Evolutionary conservation across 1,140 invertebrate species (phyloP), one percentile per base, ranked within the genome.

Genomic region (Thrips palmi): DNA sequence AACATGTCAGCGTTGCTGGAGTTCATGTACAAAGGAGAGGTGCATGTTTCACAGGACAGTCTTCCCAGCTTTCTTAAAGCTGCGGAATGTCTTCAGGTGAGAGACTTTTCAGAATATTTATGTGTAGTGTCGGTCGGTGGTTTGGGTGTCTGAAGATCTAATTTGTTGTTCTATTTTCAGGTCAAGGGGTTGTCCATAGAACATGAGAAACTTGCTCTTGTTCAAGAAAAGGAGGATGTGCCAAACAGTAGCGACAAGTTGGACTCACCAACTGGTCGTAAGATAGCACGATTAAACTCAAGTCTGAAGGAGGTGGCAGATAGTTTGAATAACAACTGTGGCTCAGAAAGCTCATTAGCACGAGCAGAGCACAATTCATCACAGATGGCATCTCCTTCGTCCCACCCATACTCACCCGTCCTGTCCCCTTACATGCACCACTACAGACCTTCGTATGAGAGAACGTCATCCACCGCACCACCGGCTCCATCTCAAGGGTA

Each of bases 11-110:
- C 83, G 5, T 67, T 89, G 29, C 67, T 89, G 37, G 82, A 89
- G 58, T 89, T 88, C 58, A 89, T 89, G 84, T 89, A 89, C 63
- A 84, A 84, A 56, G 83, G 83, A 7, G 83, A 87, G 59, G 83
- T 88, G 43, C 81, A 87, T 56, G 81, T 87, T 44, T 84, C 81
- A 47, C 82, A 87, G 60, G 80, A 86, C 55, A 78, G 78, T 42
- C 70, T 88, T 39, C 80, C 77, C 49, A 83, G 81, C 54, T 86
- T 89, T 53, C 70, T 88, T 39, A 87, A 87, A 60, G 84, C 83
- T 33, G 85, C 83, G 20, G 84, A 88, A 60, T 79, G 77, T 60
- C 67, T 86, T 50, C 82, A 86, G 69, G 79, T 82, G 52, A 47
- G 57, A 28, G 3, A 8, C n/a, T 19, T 12, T 30, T 12, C 7